Evolutionary conservation across 1,140 invertebrate genomes (phyloP), one percentile per base, ranked within the genome.

Genomic region (Sesamia nonagrioides): DNA sequence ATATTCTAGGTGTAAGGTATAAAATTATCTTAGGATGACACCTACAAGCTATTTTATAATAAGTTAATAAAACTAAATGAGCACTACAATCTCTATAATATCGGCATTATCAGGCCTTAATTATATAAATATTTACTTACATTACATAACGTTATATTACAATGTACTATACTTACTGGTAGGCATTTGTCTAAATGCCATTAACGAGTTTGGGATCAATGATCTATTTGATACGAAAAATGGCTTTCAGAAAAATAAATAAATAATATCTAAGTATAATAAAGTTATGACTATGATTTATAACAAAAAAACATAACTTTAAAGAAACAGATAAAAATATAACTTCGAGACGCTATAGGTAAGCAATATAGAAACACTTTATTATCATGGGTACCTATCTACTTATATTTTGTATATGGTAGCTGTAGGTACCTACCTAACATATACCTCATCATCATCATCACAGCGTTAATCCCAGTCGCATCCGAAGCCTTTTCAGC

Each of bases 131-230:
- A 73, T 11, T 60, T 73, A 6, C 69, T 56, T 58, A 11, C 37
- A 52, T 73, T 73, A 73, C 6, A 18, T 27, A 42, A 58, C 33
- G 27, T 60, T 58, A 73, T 60, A 60, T 45, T 73, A 73, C 54
- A 73, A 68, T 71, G 71, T n/a, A n/a, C n/a, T 73, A 71, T 15
- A 71, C 54, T 37, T 60, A 60, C 37, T 42, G 17, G 17, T 45
- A 73, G 71, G 52, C 71, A 73, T 58, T 73, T 73, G 17, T 58
- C 52, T 73, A 73, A 73, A 73, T 73, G 71, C 52, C 71, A 58
- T 73, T 73, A 11, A 58, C 18, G 71, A 61, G 54, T 75, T 75
- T 17, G 42, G 73, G 73, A 75, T 75, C 15, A 50, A 58, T 54
- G 45, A 52, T 50, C 35, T 63, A 63, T 18, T 40, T 42, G 1